Conservation (phyloP, 2,797 vertebrate genomes). For the Cephalopachus bancanus region DNA sequence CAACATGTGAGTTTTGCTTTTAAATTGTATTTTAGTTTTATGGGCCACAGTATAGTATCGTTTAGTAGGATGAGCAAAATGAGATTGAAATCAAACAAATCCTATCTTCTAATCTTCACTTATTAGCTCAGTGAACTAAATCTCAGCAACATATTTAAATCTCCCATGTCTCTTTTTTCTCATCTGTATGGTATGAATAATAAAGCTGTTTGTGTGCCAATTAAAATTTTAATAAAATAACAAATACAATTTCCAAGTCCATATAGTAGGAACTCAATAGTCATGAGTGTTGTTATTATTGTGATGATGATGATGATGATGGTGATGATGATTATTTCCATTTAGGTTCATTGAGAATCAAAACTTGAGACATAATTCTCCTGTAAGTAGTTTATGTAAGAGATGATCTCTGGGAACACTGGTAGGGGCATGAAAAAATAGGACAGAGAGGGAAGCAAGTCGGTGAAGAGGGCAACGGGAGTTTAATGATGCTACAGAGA, state of each 20-base stretch:
- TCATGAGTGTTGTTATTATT: background rate
- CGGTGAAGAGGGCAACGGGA: background rate
- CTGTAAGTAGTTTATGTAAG: background rate
- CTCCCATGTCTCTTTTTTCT: background rate
- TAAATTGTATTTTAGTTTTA: slow-evolving; percentile 17
- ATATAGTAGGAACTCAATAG: background rate
- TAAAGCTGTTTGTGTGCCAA: background rate
- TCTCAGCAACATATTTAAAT: background rate
- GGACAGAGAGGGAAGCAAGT: background rate
- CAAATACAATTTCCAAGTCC: background rate
- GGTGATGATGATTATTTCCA: background rate
- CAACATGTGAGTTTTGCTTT: slow-evolving; percentile 42
- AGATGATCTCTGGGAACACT: background rate
- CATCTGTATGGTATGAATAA: background rate
- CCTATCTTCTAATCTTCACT: background rate
- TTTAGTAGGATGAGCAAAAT: background rate
- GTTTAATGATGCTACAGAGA: background rate
- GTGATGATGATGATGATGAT: background rate
- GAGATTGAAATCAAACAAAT: slow-evolving; percentile 19
- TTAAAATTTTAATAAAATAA: slow-evolving; percentile 45
- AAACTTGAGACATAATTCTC: background rate
- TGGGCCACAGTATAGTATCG: background rate
- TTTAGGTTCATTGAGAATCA: slow-evolving; percentile 17
- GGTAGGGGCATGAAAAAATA: background rate
- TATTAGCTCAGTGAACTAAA: slow-evolving; percentile 48